Percentiles rank a stretch among this genome's conserved stretches.
phyloP scores from a whole-genome alignment of 2,113 vertebrate species.

The Chunga burmeisteri region DNA sequence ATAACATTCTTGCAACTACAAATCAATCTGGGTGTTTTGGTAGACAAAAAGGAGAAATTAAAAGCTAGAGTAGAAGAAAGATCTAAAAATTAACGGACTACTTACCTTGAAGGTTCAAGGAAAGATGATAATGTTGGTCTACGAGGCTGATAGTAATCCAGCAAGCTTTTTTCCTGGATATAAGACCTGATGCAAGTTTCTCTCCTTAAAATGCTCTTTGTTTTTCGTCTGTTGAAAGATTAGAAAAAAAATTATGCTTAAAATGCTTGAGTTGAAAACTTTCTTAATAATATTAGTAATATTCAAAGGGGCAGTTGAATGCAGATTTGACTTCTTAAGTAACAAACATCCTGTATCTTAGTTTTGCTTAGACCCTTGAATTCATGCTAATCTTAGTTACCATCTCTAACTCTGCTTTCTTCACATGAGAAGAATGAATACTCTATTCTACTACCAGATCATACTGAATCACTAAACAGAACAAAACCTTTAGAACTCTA shows the following conservation, averaged over 20 bases:
- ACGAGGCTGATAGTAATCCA: not conserved
- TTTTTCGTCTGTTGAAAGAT: not conserved
- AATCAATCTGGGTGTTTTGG: not conserved
- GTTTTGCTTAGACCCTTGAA: not conserved
- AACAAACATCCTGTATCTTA: not conserved
- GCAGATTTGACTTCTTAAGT: not conserved
- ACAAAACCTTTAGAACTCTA: not conserved
- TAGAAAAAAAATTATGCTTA: not conserved
- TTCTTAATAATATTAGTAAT: not conserved
- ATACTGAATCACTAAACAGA: not conserved
- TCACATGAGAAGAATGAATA: not conserved
- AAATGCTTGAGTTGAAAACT: not conserved
- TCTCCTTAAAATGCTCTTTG: not conserved
- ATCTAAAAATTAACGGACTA: not conserved
- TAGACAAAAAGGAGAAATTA: not conserved
- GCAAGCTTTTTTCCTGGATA: not conserved
- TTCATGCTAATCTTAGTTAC: not conserved
- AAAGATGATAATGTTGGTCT: not conserved
- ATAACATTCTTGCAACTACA: not conserved
- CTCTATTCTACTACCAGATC: not conserved
- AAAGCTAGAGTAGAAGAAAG: not conserved
- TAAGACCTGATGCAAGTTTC: not conserved
- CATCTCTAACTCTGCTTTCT: not conserved
- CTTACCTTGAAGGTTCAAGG: not conserved
- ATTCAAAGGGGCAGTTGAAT: not conserved